Percentiles rank a stretch among this genome's conserved stretches.
Conservation (phyloP, 1,140 invertebrate genomes). For the Drosophila navojoa region DNA sequence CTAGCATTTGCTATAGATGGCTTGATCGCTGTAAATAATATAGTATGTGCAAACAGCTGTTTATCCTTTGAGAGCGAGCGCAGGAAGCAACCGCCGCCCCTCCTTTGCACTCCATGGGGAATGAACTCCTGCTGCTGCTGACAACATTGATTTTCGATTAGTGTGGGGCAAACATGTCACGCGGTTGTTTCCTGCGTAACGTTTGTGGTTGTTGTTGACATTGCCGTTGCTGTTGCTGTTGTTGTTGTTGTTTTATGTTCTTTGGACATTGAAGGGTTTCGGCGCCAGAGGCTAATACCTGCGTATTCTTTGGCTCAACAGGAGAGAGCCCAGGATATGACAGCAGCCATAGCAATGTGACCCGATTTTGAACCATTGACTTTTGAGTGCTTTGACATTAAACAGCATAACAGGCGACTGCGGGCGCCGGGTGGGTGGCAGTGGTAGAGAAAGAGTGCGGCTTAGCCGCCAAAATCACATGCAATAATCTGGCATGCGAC, state of each 20-base stretch:
- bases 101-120: not conserved
- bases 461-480: conserved; percentile 51
- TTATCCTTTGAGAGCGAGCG: conserved; percentile 49
- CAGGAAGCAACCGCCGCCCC: conserved; percentile 16
- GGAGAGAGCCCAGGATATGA: conserved; percentile 24
- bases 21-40: conserved; percentile 75
- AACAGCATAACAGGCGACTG: not conserved
- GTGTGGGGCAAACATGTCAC: conserved; percentile 40
- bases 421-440: not conserved
- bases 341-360: conserved; percentile 60
- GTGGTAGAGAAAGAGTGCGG: not conserved
- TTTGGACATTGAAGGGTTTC: conserved; percentile 53
- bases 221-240: not conserved
- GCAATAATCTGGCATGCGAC: conserved; percentile 72
- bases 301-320: conserved; percentile 37
- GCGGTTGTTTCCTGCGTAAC: conserved; percentile 17
- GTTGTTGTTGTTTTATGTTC: not conserved
- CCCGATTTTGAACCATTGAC: conserved; percentile 72
- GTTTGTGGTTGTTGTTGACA: conserved; percentile 16
- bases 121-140: conserved; percentile 16
- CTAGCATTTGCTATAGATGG: conserved; percentile 63
- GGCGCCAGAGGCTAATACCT: conserved; percentile 37
- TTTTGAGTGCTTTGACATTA: conserved; percentile 59
- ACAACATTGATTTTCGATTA: conserved; percentile 79
- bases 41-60: conserved; percentile 61